A percentile compares a stretch with the other conserved stretches of the same genome.
Conservation (phyloP, 2,797 vertebrate species). For the Vipera ursinii region DNA sequence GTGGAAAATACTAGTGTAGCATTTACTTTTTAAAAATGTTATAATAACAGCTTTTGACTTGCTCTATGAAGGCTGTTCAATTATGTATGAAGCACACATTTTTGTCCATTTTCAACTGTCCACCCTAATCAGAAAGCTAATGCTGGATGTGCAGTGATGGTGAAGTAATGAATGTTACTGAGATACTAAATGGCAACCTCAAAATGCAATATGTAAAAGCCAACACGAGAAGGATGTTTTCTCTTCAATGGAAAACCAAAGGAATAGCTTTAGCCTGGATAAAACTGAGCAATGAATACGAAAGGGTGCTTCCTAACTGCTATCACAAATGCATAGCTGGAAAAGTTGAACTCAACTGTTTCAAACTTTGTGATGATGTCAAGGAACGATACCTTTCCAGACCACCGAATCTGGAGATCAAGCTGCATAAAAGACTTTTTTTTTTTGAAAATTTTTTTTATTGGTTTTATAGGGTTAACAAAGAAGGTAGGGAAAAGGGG, state of each 20-base stretch:
- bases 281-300: neutral
- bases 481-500: too few relatives aligned
- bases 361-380: rapidly evolving
- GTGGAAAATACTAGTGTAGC: slow-evolving; percentile 10
- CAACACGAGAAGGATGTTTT: neutral
- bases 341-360: slow-evolving; percentile 7
- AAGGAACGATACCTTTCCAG: slow-evolving; percentile 19
- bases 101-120: slow-evolving; percentile 47
- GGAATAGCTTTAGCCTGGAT: neutral
- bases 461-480: too few relatives aligned
- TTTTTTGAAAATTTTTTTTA: too few relatives aligned
- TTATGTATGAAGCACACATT: slow-evolving; percentile 51
- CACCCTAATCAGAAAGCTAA: slow-evolving; percentile 46
- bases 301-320: neutral
- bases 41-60: slow-evolving; percentile 43
- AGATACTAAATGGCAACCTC: slow-evolving; percentile 21
- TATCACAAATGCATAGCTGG: neutral
- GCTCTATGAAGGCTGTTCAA: slow-evolving; percentile 32
- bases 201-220: neutral
- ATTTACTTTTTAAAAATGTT: slow-evolving; percentile 12
- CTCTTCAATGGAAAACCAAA: neutral
- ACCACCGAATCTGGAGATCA: slow-evolving; percentile 6
- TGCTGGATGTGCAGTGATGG: slow-evolving; percentile 20
- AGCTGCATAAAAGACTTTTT: slow-evolving; percentile 4
- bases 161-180: slow-evolving; percentile 20